Conservation (phyloP, 2,797 vertebrate species). For the Melanotaenia nigrans region DNA sequence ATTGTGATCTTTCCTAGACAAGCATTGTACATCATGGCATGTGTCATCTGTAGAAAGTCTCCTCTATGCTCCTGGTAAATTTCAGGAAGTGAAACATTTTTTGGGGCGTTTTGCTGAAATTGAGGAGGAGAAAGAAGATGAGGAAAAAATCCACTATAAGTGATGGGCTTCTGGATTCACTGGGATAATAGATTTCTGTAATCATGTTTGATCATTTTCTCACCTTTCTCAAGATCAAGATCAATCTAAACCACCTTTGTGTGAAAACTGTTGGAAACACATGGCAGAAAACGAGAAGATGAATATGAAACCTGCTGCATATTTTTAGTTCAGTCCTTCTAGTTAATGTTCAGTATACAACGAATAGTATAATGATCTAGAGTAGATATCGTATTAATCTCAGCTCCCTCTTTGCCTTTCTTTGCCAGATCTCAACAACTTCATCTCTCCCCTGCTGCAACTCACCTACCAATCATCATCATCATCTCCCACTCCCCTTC, state of each 20-base stretch:
- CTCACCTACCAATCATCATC: constrained; percentile 54
- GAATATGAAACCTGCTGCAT: neutral
- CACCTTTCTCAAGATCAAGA: neutral
- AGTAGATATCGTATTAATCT: constrained; percentile 5
- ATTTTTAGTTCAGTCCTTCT: neutral
- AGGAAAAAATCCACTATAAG: neutral
- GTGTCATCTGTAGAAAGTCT: neutral
- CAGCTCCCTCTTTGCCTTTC: neutral
- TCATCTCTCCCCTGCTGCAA: constrained; percentile 36
- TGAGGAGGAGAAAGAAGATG: neutral
- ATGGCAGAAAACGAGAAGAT: neutral
- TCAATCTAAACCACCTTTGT: constrained; percentile 11
- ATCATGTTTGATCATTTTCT: neutral
- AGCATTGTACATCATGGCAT: too few species aligned
- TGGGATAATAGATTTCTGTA: neutral
- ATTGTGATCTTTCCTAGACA: too few species aligned
- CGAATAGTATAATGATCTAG: neutral
- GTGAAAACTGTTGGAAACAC: constrained; percentile 11
- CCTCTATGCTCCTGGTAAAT: neutral
- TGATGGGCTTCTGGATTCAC: neutral
- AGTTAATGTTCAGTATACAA: neutral
- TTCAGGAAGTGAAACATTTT: neutral
- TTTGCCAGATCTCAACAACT: constrained; percentile 54
- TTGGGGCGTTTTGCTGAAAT: too few species aligned
- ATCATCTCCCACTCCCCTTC: constrained; percentile 54